Evolutionary conservation across 1,140 invertebrate genomes (phyloP), one percentile per base, ranked within the genome.

Genomic region (Hirudo medicinalis): DNA sequence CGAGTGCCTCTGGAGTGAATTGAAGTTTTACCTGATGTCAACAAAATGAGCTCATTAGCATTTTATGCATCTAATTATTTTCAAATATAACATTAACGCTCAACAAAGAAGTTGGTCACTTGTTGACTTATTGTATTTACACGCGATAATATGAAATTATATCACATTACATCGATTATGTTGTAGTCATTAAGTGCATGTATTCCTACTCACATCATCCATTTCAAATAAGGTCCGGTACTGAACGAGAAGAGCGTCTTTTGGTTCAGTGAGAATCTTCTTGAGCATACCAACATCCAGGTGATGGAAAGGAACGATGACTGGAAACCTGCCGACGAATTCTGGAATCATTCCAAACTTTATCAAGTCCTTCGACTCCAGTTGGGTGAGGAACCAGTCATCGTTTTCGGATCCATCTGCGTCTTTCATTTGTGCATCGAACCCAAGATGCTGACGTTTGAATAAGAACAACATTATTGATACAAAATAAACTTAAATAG

Each of bases 351-450:
- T 90, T 76, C 77, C 74, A 85, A 97, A 98, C 80, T 97, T 91
- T 76, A 99, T 97, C 73, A 99, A 86, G 86, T 99, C 96, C 79
- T 92, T 84, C 2, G 94, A 92, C 86, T 99, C 94, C 27, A 97
- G 93, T n/a, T 67, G 25, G 60, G 67, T 43, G 15, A 71, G 29
- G 20, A 63, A 63, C 57, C 57, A 63, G 19, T 63, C 57, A n/a
- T 32, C 22, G 22, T 22, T 25, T 32, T 63, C 22, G 0, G 57
- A 25, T 22, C 29, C 57, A 15, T 63, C 57, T 1, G 8, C 57
- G 57, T 25, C 8, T 13, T 25, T 63, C 22, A 20, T n/a, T 32
- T 63, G 22, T 22, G 19, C 57, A 32, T 63, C 57, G 57, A 63
- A 63, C 19, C 57, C 57, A n/a, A 63, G 57, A 15, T 63, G 6